Percentiles rank a stretch among this genome's conserved stretches.
phyloP scores from a whole-genome alignment of 2,888 invertebrate species.

The Rhaphigaster nebulosa region DNA sequence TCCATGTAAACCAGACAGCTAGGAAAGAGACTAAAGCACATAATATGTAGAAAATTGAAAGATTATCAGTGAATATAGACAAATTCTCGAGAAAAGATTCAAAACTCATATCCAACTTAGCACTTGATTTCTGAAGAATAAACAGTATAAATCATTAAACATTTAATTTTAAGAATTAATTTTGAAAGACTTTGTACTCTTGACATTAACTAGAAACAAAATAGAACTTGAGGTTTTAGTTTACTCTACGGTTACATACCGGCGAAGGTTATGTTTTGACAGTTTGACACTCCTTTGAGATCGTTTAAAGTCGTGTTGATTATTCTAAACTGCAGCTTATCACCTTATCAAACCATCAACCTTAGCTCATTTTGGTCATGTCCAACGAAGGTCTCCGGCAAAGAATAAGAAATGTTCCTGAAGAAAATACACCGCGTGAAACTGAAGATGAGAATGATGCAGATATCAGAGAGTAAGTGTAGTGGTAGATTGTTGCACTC shows the following conservation, averaged over 20 bases:
- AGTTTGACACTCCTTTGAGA: not conserved
- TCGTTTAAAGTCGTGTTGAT: not conserved
- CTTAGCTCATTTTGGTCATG: not conserved
- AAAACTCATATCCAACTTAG: constrained; percentile 13
- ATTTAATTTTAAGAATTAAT: not conserved
- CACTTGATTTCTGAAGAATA: not conserved
- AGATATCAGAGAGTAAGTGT: constrained; percentile 38
- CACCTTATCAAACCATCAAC: not conserved
- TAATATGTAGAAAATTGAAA: constrained; percentile 47
- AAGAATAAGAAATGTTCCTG: not conserved
- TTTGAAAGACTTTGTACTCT: not conserved
- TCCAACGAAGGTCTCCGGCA: not conserved
- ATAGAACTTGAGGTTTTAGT: not conserved
- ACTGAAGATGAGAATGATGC: constrained; percentile 17
- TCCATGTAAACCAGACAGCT: constrained; percentile 54
- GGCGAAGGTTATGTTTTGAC: not conserved
- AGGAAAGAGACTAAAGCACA: constrained; percentile 56
- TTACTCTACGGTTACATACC: constrained; percentile 7
- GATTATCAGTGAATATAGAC: constrained; percentile 48
- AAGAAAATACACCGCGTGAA: not conserved
- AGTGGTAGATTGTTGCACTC: not conserved
- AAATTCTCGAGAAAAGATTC: constrained; percentile 39
- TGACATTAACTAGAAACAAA: not conserved
- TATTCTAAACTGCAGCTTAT: not conserved
- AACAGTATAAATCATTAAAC: not conserved